A percentile compares a stretch with the other conserved stretches of the same genome.
Evolutionary conservation across 2,888 invertebrate genomes (phyloP).

Genomic region (Oscheius myriophilus): DNA sequence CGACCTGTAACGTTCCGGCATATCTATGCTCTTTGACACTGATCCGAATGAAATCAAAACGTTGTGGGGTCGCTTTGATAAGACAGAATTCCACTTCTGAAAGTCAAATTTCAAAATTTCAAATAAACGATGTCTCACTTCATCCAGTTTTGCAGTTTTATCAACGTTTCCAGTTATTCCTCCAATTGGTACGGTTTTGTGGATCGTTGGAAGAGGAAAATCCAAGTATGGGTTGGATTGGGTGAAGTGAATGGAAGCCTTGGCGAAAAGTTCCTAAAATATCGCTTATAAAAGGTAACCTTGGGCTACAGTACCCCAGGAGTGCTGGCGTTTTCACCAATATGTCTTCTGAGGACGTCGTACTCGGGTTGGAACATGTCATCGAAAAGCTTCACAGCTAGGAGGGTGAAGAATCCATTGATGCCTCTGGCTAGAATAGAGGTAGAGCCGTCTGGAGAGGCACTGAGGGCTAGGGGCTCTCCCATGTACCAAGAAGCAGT

Average conservation of each 20-base stretch:
- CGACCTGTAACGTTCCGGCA: constrained; percentile 9
- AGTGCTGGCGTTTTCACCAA: background rate
- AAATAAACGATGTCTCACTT: no score
- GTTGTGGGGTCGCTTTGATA: background rate
- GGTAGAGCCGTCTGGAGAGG: no score
- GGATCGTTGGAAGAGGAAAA: constrained; percentile 2
- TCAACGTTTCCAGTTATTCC: constrained; percentile 12
- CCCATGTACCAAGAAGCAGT: constrained; percentile 36
- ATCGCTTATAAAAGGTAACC: no score
- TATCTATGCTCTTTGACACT: background rate
- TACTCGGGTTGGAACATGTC: no score
- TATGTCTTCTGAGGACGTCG: no score
- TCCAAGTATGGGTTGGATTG: constrained; percentile 1
- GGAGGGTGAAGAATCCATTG: no score
- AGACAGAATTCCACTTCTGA: constrained; percentile 8
- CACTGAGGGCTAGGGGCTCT: no score
- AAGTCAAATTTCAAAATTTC: no score
- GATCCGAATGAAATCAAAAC: constrained; percentile 15
- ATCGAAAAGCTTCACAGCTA: no score
- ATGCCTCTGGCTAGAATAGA: no score
- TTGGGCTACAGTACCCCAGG: background rate
- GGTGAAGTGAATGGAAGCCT: background rate
- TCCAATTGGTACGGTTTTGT: constrained; percentile 3
- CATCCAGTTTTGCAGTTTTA: background rate
- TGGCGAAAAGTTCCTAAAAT: constrained; percentile 6